Percentiles rank a stretch among this genome's conserved stretches.
Conservation (phyloP, 1,140 invertebrate genomes). For the Samia ricini region DNA sequence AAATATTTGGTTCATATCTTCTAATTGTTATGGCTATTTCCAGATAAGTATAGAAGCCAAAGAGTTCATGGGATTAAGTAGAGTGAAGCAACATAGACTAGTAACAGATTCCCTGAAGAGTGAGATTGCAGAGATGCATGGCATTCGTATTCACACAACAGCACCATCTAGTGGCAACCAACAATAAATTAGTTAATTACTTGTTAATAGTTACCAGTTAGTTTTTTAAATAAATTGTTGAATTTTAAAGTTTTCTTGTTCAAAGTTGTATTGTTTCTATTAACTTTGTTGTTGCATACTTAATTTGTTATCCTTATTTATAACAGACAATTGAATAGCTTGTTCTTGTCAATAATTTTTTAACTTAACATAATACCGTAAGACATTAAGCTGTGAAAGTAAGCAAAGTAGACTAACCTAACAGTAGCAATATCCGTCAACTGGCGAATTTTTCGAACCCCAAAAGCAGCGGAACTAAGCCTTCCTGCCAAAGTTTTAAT, state of each 20-base stretch:
- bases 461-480: no score
- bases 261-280: no score
- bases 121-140: slow-evolving; percentile 92
- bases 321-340: no score
- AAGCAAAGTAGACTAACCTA: no score
- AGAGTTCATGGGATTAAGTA: slow-evolving; percentile 87
- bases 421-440: no score
- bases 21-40: slow-evolving; percentile 6
- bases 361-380: no score
- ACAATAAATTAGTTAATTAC: background rate
- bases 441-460: no score
- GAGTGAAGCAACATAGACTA: slow-evolving; percentile 89
- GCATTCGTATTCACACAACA: slow-evolving; percentile 85
- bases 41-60: slow-evolving; percentile 82
- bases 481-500: no score
- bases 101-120: slow-evolving; percentile 87
- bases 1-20: background rate
- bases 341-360: no score
- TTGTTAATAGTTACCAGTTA: background rate
- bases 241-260: background rate
- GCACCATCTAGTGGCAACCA: slow-evolving; percentile 24
- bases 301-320: no score
- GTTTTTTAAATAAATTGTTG: background rate
- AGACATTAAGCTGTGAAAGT: no score
- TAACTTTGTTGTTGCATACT: no score